phyloP scores from a whole-genome alignment of 2,113 vertebrate species.

The Antigone vipio region DNA sequence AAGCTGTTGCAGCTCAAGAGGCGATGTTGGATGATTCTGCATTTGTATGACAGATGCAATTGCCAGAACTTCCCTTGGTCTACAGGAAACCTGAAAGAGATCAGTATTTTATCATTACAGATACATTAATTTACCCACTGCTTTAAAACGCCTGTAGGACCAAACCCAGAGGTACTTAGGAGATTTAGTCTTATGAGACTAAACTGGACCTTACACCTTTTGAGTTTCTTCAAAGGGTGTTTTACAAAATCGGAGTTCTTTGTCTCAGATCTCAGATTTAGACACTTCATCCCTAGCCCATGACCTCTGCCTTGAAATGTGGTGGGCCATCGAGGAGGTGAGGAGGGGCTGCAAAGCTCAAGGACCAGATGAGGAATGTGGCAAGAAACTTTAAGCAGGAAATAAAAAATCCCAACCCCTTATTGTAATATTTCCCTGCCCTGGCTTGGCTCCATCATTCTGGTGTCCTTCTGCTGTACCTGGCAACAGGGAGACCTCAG shows the following conservation, averaged over 20 bases:
- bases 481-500: not conserved
- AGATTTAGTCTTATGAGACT: not conserved
- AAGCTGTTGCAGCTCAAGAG: not conserved
- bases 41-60: not conserved
- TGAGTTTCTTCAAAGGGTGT: not conserved
- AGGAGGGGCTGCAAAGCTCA: not conserved
- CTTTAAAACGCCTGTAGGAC: not conserved
- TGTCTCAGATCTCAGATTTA: not conserved
- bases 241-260: not conserved
- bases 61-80: not conserved
- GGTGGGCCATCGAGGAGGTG: rapidly evolving
- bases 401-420: not conserved
- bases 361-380: not conserved
- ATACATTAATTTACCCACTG: not conserved
- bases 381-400: not conserved
- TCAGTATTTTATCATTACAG: not conserved
- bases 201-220: not conserved
- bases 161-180: not conserved
- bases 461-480: not conserved
- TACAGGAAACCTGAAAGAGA: not conserved
- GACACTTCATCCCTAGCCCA: not conserved
- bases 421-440: not conserved
- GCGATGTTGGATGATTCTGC: rapidly evolving
- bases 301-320: not conserved
- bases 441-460: not conserved